A percentile compares a stretch with the other conserved stretches of the same genome.
Evolutionary conservation across 2,888 invertebrate species (phyloP).

Genomic region (Aleiodes leptofemur): DNA sequence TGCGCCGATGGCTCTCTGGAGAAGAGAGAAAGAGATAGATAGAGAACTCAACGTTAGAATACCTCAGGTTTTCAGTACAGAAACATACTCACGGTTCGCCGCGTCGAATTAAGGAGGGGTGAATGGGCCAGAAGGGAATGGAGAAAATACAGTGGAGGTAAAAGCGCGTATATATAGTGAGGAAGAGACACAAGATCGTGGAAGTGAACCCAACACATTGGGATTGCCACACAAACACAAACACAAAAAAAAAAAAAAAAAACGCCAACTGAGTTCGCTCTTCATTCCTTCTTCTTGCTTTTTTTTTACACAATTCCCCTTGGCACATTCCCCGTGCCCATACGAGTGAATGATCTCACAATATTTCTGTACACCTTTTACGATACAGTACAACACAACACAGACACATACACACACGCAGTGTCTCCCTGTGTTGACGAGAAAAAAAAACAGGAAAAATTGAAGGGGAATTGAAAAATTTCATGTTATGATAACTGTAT

Average conservation of each 20-base stretch:
- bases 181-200: conserved; percentile 31
- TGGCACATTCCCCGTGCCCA: conserved; percentile 2
- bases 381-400: neutral
- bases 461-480: too few species aligned
- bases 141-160: conserved; percentile 2
- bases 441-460: neutral
- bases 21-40: neutral
- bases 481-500: too few species aligned
- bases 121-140: conserved; percentile 51
- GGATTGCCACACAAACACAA: conserved; percentile 20
- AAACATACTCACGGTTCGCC: conserved; percentile 67
- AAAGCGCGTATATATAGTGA: neutral
- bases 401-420: too few species aligned
- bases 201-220: conserved; percentile 27
- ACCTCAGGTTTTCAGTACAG: conserved; percentile 48
- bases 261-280: conserved; percentile 6
- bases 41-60: conserved; percentile 37
- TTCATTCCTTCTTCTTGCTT: neutral
- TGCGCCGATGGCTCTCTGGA: conserved; percentile 51
- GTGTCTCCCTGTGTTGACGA: neutral
- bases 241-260: neutral
- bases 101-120: conserved; percentile 69
- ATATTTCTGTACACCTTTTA: conserved; percentile 27
- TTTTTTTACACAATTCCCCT: conserved; percentile 1
- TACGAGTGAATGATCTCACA: conserved; percentile 38